Percentiles rank a stretch among this genome's conserved stretches.
These are phyloP conservation scores for Leptoteleia sp. DNA, from an alignment of 1,140 invertebrate species.

Conservation along the genomic window DNA sequence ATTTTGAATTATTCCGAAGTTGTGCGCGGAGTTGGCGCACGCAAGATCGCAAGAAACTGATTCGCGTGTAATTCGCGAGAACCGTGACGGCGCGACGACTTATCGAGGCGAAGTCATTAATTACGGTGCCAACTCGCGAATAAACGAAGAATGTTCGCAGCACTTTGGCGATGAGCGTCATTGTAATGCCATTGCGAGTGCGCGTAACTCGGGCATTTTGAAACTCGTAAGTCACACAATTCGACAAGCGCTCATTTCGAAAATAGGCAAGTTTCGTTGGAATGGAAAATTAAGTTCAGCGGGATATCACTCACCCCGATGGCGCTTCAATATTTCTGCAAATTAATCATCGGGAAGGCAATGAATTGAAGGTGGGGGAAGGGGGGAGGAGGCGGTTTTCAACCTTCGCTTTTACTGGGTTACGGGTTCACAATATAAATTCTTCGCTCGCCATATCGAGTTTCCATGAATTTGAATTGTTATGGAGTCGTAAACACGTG, in stretches of 20 bases:
- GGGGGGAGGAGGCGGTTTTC: too few species aligned
- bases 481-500: too few species aligned
- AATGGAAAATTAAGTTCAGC: constrained; percentile 22
- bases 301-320: constrained; percentile 19
- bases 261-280: constrained; percentile 36
- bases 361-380: too few species aligned
- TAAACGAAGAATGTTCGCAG: constrained; percentile 50
- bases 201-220: constrained; percentile 39
- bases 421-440: too few species aligned
- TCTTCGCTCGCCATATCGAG: too few species aligned
- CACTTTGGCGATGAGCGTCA: constrained; percentile 50
- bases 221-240: constrained; percentile 56
- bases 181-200: constrained; percentile 37
- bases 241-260: constrained; percentile 37
- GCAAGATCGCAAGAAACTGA: constrained; percentile 28
- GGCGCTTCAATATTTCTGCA: constrained; percentile 13
- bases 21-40: not conserved
- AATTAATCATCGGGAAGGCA: too few species aligned
- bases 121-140: constrained; percentile 42
- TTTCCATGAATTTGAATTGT: too few species aligned
- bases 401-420: too few species aligned
- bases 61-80: constrained; percentile 25
- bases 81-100: constrained; percentile 27
- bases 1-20: constrained; percentile 20
- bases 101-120: constrained; percentile 40